Evolutionary conservation across 1,140 invertebrate genomes (phyloP), one percentile per base, ranked within the genome.

Genomic region (Ganaspis sp.): DNA sequence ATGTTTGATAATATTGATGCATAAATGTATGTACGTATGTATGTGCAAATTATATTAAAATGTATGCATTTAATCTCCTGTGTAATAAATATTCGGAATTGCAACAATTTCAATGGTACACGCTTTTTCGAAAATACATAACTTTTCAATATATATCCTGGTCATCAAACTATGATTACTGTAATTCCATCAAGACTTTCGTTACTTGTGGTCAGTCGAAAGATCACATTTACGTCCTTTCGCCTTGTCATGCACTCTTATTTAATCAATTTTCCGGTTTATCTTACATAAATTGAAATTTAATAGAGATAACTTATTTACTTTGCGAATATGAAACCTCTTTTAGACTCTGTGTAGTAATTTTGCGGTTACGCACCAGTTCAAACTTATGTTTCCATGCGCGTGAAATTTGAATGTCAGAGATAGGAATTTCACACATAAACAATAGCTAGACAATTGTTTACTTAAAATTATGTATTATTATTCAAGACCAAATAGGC

Each of bases 211-310:
- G 54, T 58, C 21, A 26, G 9, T 12, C 23, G 21, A 23, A 34
- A 12, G 11, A 58, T 58, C 54, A 58, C 54, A 58, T 26, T 58
- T 58, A 34, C 58, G 58, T 29, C 58, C 23, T 34, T 64, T 64
- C 15, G 4, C 58, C 58, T 64, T 64, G 58, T 34, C 58, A 29
- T 64, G 26, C 26, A 64, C 58, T 64, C 58, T 64, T 64, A 64
- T 64, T 64, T n/a, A 64, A 34, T 64, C 58, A 64, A 64, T 64
- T 64, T 64, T 64, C 58, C 11, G 58, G 58, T 64, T 64, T 29
- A 64, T 64, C 23, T 64, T 64, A 29, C 26, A 64, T 64, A 64
- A 64, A 64, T 64, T 64, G 58, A 64, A 64, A 64, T 34, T 64
- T 64, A 64, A 64, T 64, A 29, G 58, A 26, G 58, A 64, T 64